Evolutionary conservation across 2,888 invertebrate genomes (phyloP), one percentile per base, ranked within the genome.

Genomic region (Endomychus coccineus): DNA sequence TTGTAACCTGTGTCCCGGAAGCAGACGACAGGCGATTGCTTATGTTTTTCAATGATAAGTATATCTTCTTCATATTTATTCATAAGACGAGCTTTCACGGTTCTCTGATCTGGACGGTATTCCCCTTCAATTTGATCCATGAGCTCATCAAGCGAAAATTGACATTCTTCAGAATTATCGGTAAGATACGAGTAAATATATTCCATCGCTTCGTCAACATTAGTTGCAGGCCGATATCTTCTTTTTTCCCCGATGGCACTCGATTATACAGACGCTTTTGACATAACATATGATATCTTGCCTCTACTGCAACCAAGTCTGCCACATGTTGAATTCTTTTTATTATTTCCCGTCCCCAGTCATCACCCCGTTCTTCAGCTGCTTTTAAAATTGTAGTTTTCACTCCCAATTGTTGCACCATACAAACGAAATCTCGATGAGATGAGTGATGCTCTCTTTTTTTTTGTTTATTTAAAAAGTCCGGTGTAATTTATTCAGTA

Each of bases 31-130:
- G 38, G 23, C 12, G 45, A 16, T 16, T 33, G 12, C 4, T 35
- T 38, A 21, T 22, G 19, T 30, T 7, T 39, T 7, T 33, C 31
- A 16, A 33, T 22, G 12, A 44, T 44, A 25, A 44, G 11, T 16
- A 37, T 43, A 39, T 43, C 46, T 2, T 46, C 45, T 10, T 30
- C 46, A 38, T 46, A 42, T 34, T 44, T 40, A 11, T 42, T 31
- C n/a, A 39, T 15, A 27, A 36, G 29, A 9, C 35, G 30, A 6
- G 32, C 2, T 29, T 44, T 42, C 2, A 44, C 40, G 2, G 37
- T 42, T 11, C 27, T 37, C 4, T 4, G 7, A 32, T 44, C 38
- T 13, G 39, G 36, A n/a, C 15, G 29, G 15, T 28, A 34, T 4
- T 44, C 36, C 40, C 11, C 27, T 35, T 4, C 5, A 6, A 31